A percentile compares a stretch with the other conserved stretches of the same genome.
Evolutionary conservation across 2,888 invertebrate species (phyloP).

Genomic region (Frankliniella intonsa): DNA sequence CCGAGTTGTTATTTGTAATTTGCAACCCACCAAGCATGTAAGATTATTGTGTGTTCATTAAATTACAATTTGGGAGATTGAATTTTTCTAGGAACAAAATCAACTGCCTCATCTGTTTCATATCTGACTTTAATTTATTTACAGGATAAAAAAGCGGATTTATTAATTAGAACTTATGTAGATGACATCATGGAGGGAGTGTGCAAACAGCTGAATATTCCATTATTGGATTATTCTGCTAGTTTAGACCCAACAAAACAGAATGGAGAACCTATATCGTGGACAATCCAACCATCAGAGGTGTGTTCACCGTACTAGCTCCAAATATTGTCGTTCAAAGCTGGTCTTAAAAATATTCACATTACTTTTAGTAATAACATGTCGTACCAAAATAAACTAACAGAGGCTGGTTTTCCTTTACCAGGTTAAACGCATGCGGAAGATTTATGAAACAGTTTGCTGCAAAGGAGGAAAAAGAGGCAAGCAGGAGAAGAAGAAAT

Average conservation of each 20-base stretch:
- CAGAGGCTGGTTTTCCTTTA: background rate
- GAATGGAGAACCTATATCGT: constrained; percentile 54
- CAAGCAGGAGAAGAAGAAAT: background rate
- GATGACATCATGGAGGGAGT: constrained; percentile 74
- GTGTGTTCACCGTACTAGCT: constrained; percentile 43
- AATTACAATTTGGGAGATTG: constrained; percentile 9
- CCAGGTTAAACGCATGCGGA: background rate
- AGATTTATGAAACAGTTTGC: background rate
- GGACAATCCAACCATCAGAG: constrained; percentile 64
- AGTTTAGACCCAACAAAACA: constrained; percentile 63
- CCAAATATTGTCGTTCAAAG: background rate
- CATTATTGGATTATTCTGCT: constrained; percentile 66
- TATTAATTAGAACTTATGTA: constrained; percentile 83
- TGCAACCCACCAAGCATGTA: constrained; percentile 97
- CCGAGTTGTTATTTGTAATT: constrained; percentile 86
- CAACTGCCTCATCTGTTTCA: constrained; percentile 28
- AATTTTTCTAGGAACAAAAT: constrained; percentile 7
- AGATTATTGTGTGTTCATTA: constrained; percentile 43
- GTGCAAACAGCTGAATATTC: constrained; percentile 66
- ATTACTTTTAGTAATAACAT: background rate
- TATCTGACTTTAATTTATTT: constrained; percentile 42
- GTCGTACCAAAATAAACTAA: background rate
- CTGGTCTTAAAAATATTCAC: background rate
- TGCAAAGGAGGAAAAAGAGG: constrained; percentile 8
- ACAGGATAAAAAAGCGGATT: constrained; percentile 84